A percentile compares a stretch with the other conserved stretches of the same genome.
phyloP scores from a whole-genome alignment of 2,888 invertebrate species.

The Leptura quadrifasciata region DNA sequence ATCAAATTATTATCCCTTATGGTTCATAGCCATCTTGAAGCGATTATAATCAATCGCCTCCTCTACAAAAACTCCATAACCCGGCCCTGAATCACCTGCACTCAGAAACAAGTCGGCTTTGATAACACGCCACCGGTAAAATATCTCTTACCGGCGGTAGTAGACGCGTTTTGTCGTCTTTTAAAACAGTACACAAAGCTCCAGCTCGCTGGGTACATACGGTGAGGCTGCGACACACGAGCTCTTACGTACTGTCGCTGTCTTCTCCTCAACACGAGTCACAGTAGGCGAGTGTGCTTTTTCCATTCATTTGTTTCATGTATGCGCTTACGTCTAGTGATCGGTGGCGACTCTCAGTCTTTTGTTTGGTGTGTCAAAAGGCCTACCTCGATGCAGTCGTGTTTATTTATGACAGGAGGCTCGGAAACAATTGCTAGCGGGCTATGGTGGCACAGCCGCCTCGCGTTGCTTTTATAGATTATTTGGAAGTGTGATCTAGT shows the following conservation, averaged over 20 bases:
- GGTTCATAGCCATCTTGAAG: neutral
- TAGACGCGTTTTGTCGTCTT: conserved; percentile 40
- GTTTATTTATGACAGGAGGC: conserved; percentile 20
- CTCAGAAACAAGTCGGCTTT: conserved; percentile 40
- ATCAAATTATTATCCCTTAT: too few species aligned
- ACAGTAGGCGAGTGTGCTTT: neutral
- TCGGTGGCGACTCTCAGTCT: conserved; percentile 10
- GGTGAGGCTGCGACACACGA: conserved; percentile 12
- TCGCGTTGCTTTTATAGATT: conserved; percentile 18
- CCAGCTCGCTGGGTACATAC: conserved; percentile 33
- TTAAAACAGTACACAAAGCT: conserved; percentile 41
- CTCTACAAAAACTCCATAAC: neutral
- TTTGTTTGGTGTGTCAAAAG: neutral
- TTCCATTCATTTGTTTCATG: conserved; percentile 23
- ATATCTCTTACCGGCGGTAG: conserved; percentile 42
- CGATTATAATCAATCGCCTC: neutral
- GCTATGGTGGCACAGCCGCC: neutral
- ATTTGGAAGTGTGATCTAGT: conserved; percentile 48
- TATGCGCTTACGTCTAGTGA: conserved; percentile 20
- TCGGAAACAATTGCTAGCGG: conserved; percentile 7
- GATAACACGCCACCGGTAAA: conserved; percentile 46
- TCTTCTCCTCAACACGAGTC: neutral
- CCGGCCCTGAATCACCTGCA: conserved; percentile 44
- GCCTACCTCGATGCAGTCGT: neutral
- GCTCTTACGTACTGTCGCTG: neutral